Percentiles rank a stretch among this genome's conserved stretches.
Evolutionary conservation across 2,888 invertebrate genomes (phyloP).

Genomic region (Coelopa pilipes): DNA sequence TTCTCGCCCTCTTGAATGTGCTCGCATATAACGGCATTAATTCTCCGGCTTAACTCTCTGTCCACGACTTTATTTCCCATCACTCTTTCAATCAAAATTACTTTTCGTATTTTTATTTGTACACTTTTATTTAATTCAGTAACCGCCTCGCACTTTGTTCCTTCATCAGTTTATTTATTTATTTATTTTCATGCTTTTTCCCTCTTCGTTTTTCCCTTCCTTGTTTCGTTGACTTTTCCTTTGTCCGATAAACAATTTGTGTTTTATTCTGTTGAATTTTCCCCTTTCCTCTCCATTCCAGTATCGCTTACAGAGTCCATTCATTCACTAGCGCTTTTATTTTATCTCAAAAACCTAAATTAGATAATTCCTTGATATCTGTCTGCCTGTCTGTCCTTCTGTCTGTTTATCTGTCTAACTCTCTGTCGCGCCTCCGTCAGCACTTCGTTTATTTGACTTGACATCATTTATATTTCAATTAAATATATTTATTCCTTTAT

Average conservation of each 20-base stretch:
- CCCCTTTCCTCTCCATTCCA: neutral
- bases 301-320: neutral
- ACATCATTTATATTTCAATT: too few relatives aligned
- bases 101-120: neutral
- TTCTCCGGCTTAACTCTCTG: neutral
- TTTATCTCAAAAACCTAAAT: too few relatives aligned
- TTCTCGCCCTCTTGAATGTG: neutral
- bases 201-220: neutral
- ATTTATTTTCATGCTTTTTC: constrained; percentile 1
- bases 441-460: too few relatives aligned
- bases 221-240: neutral
- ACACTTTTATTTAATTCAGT: neutral
- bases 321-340: too few relatives aligned
- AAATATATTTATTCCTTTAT: too few relatives aligned
- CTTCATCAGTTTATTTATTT: constrained; percentile 2
- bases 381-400: too few relatives aligned
- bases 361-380: too few relatives aligned
- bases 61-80: neutral
- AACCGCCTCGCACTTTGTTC: neutral
- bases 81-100: neutral
- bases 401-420: too few relatives aligned
- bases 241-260: neutral
- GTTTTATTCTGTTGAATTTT: neutral
- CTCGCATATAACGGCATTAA: neutral
- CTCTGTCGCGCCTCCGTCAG: too few relatives aligned